Conservation (phyloP, 2,888 invertebrate genomes). For the Dasypolia templi region DNA sequence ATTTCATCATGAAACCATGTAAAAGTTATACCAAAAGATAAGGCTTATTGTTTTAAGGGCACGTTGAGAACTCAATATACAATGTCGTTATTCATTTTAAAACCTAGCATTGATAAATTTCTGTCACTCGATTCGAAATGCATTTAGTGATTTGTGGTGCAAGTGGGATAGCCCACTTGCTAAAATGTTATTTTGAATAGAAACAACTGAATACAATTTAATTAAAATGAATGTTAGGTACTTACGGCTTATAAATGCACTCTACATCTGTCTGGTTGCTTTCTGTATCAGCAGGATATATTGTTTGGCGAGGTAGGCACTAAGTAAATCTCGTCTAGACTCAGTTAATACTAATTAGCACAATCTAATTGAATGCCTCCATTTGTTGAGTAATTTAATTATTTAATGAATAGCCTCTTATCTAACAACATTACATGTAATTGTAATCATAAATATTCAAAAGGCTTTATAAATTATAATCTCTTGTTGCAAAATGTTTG, state of each 20-base stretch:
- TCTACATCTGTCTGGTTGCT: background rate
- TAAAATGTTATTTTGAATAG: background rate
- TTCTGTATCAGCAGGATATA: slow-evolving; percentile 14
- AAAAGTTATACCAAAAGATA: too few species aligned
- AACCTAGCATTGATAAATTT: too few species aligned
- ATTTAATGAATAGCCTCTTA: slow-evolving; percentile 46
- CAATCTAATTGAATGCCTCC: slow-evolving; percentile 42
- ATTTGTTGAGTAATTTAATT: slow-evolving; percentile 58
- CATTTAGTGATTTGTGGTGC: too few species aligned
- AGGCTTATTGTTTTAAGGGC: too few species aligned
- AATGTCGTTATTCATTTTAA: too few species aligned
- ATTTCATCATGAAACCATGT: too few species aligned
- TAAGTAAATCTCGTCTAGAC: slow-evolving; percentile 34
- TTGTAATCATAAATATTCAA: slow-evolving; percentile 59
- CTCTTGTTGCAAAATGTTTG: slow-evolving; percentile 48
- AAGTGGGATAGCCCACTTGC: too few species aligned
- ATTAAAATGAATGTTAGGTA: background rate
- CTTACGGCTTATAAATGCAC: background rate
- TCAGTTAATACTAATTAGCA: slow-evolving; percentile 34
- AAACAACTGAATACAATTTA: background rate
- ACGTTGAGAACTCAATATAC: too few species aligned
- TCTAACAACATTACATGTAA: slow-evolving; percentile 54
- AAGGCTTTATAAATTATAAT: slow-evolving; percentile 42
- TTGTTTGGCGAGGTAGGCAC: slow-evolving; percentile 1
- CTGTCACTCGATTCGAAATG: too few species aligned